A percentile compares a stretch with the other conserved stretches of the same genome.
Evolutionary conservation across 2,797 vertebrate genomes (phyloP).

Genomic region (Discoglossus pictus): DNA sequence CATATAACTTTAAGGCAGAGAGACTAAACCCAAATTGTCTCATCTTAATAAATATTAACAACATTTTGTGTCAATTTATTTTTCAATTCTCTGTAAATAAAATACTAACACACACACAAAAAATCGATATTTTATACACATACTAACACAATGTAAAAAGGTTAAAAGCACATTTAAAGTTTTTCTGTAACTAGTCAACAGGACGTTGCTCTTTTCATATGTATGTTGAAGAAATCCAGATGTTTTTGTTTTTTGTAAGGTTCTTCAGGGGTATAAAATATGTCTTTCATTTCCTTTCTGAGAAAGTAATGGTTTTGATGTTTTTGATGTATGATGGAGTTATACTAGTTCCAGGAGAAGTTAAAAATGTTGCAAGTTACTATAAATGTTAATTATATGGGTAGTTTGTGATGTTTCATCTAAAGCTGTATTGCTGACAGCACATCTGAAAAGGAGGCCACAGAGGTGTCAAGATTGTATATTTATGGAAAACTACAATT

Average conservation of each 20-base stretch:
- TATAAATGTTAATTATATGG: slow-evolving; percentile 22
- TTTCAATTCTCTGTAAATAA: no score
- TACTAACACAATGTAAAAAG: slow-evolving; percentile 16
- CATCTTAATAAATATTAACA: no score
- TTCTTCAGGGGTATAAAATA: slow-evolving; percentile 41
- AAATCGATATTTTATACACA: no score
- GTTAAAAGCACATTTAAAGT: slow-evolving; percentile 9
- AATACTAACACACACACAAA: no score
- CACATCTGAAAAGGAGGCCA: neutral
- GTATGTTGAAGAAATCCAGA: slow-evolving; percentile 35
- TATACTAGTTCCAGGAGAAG: slow-evolving; percentile 34
- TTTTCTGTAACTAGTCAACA: slow-evolving; percentile 22
- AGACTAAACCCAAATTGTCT: no score
- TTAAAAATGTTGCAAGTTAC: slow-evolving; percentile 15
- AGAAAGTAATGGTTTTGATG: slow-evolving; percentile 39
- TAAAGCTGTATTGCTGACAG: slow-evolving; percentile 2
- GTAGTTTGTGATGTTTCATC: slow-evolving; percentile 12
- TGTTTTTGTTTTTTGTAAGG: slow-evolving; percentile 47
- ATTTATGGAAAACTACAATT: no score
- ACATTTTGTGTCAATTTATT: no score
- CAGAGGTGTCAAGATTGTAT: no score
- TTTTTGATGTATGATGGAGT: slow-evolving; percentile 34
- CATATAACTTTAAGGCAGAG: no score
- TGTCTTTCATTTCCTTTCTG: slow-evolving; percentile 47
- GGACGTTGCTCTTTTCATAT: slow-evolving; percentile 22